Evolutionary conservation across 2,113 vertebrate species (phyloP), one percentile per base, ranked within the genome.

Genomic region (Phaethornis superciliosus): DNA sequence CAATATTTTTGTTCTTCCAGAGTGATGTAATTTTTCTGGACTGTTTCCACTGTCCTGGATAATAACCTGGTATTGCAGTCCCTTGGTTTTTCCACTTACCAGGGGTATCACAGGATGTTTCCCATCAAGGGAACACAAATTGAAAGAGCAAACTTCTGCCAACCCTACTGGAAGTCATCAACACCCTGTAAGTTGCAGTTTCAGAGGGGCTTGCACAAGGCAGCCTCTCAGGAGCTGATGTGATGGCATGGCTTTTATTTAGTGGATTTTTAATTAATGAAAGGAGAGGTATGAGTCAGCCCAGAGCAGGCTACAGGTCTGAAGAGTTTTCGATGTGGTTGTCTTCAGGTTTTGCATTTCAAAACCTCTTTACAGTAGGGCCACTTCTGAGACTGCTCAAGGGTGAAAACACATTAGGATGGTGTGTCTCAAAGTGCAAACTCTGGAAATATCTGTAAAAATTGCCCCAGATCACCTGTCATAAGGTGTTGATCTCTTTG

Each of bases 81-180:
- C 49, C 42, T 63, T 63, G 35, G 1, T 27, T 51, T 91, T 86
- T 69, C n/a, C 4, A 1, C 42, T 28, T 81, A 28, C 42, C 0
- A 0, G 5, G 8, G 13, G 19, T 37, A 21, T 62, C 55, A 75
- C 0, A 0, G 30, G 40, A 5, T 23, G 22, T 35, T 47, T 62
- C 35, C 47, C 1, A 1, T 23, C 49, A 35, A 2, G 40, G 33
- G 33, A 71, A 84, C 71, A 44, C 22, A 28, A 42, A 32, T 40
- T 46, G 3, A 54, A 67, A 51, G 56, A 54, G 35, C 33, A 44
- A 68, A 74, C 30, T 49, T 21, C 22, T 1, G 2, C n/a, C 54
- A 54, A 11, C 32, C 32, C 33, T 47, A 8, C n/a, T 20, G 32
- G n/a, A n/a, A 40, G 63, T 55, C 20, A 24, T 69, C 20, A 46